Base-by-base conservation (phyloP, 2,797 vertebrate genomes). In the Erpetoichthys calabaricus region DNA sequence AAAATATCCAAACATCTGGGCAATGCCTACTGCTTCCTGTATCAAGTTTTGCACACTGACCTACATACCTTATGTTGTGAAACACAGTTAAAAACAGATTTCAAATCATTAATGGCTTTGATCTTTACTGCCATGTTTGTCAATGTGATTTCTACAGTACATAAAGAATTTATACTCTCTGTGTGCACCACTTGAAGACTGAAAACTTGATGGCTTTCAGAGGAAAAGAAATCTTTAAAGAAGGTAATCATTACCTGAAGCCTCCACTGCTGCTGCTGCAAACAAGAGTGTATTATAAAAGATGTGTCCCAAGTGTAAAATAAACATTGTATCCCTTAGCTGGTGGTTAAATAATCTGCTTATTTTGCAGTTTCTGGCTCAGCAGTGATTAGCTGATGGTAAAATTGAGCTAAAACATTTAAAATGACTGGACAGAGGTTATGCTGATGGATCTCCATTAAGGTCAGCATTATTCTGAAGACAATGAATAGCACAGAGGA, bases 361-460 rank as follows among this genome's bases (percentile, higher is more conserved):
- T 74, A 74, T 66, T 56, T 62, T 41, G 72, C 72, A 67, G 63
- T 68, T 57, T 45, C 54, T 45, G 61, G 64, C 68, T 70, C 65
- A 50, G 8, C 63, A 70, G 67, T 62, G 50, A 49, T 62, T 60
- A 64, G 58, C 58, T 67, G 64, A 65, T 68, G 65, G 67, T 65
- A 68, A 63, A 68, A 67, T 64, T 66, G 59, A 61, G 65, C 71
- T 70, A 64, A 66, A 70, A 66, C 62, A 60, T 69, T 70, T 68
- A 66, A 72, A 71, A 72, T 55, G 61, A 70, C 65, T 63, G 64
- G 63, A 64, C 62, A 54, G 59, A 62, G 61, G 63, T 62, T 60
- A 55, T 43, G 55, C 60, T 72, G 67, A 70, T 67, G 70, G 63
- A 68, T 70, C 70, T 70, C 68, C 63, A 66, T 71, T 57, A 47